These are phyloP conservation scores for Bombus confusus DNA, from an alignment of 1,140 invertebrate genomes.

Conservation along the genomic window DNA sequence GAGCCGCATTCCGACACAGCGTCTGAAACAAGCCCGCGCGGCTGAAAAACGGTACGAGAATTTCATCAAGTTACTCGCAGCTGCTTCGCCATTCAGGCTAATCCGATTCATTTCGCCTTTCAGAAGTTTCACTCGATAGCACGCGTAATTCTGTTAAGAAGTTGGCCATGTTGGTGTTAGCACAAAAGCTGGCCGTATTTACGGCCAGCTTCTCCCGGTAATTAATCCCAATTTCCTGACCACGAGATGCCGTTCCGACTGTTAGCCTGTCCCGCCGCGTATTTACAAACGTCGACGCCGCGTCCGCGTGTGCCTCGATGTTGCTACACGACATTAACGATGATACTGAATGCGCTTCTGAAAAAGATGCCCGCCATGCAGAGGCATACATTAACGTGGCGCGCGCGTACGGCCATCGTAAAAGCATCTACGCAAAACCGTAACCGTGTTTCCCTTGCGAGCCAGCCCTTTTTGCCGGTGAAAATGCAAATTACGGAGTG, in stretches of 20 bases:
- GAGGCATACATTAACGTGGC: slow-evolving; percentile 28
- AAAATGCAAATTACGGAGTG: slow-evolving; percentile 50
- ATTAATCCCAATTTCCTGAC: slow-evolving; percentile 40
- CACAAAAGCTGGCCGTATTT: slow-evolving; percentile 20
- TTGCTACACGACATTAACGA: slow-evolving; percentile 12
- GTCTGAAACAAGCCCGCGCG: not conserved
- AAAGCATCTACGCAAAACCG: slow-evolving; percentile 32
- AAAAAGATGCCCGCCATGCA: not conserved
- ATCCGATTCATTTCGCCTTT: slow-evolving; percentile 36
- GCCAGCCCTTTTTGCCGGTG: slow-evolving; percentile 25
- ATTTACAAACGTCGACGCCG: slow-evolving; percentile 12
- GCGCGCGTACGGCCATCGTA: not conserved
- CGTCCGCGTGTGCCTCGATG: not conserved
- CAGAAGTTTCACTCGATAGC: slow-evolving; percentile 23
- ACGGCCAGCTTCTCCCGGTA: slow-evolving; percentile 6
- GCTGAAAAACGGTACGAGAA: not conserved
- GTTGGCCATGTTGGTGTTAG: not conserved
- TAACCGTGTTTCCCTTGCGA: slow-evolving; percentile 15
- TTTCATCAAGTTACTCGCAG: not conserved
- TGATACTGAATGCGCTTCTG: not conserved
- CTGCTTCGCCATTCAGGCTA: slow-evolving; percentile 16
- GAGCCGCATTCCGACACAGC: too few species aligned
- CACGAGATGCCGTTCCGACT: not conserved
- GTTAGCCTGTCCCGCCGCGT: not conserved
- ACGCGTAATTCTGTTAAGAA: slow-evolving; percentile 39